Conservation (phyloP, 35 echinoderm and acorn worm species). For the Patiria miniata region DNA sequence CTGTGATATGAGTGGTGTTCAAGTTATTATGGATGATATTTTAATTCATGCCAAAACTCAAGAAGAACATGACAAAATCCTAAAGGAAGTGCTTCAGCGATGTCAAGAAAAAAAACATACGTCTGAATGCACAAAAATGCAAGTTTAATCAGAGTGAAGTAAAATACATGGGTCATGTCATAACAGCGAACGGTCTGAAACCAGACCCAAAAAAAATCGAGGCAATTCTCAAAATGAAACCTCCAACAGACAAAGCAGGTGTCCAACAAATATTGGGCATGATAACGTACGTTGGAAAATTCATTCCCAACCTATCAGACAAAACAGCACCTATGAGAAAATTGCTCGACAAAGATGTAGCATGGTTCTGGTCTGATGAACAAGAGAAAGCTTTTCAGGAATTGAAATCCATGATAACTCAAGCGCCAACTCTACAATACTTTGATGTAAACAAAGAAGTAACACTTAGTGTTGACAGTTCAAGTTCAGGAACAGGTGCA, state of each 20-base stretch:
- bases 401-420: too few species aligned
- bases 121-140: slow-evolving; percentile 55
- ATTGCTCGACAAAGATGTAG: slow-evolving; percentile 29
- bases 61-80: slow-evolving; percentile 45
- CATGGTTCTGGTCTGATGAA: too few species aligned
- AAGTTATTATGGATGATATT: slow-evolving; percentile 61
- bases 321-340: slow-evolving; percentile 50
- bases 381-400: too few species aligned
- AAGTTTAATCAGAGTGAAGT: slow-evolving; percentile 42
- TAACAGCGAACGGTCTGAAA: slow-evolving; percentile 44
- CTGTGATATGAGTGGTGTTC: slow-evolving; percentile 51
- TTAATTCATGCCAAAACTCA: slow-evolving; percentile 43
- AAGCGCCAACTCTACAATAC: too few species aligned
- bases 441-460: background rate
- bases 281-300: slow-evolving; percentile 47
- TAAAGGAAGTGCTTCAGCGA: slow-evolving; percentile 36
- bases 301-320: slow-evolving; percentile 40
- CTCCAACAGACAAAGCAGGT: slow-evolving; percentile 6
- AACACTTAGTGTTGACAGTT: slow-evolving; percentile 5
- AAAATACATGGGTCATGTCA: slow-evolving; percentile 66
- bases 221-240: slow-evolving; percentile 16
- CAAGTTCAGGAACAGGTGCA: background rate
- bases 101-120: slow-evolving; percentile 16
- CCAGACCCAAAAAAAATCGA: slow-evolving; percentile 49
- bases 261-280: slow-evolving; percentile 43